Base-by-base conservation (phyloP, 2,113 vertebrate genomes). In the Trogon melanurus region DNA sequence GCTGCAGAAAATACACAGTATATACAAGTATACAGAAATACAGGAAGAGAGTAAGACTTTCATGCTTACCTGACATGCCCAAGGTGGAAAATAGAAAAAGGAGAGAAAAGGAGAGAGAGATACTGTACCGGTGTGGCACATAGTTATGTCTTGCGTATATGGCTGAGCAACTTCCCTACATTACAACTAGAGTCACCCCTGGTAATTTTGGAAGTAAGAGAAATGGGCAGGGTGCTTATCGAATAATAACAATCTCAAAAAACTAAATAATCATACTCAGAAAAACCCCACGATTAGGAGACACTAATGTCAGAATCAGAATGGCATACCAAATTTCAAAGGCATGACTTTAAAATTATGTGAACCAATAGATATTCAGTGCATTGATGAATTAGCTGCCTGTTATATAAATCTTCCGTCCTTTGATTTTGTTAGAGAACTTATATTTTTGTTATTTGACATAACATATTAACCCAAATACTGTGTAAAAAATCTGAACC, bases 401-500 rank as follows among this genome's bases (percentile, higher is more conserved):
- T 76, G 20, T 45, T 69, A 73, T 5, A 61, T 2, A 34, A 51
- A 56, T 16, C 4, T 85, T 95, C 74, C 41, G 27, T 56, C 22
- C 44, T 92, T 56, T 44, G 18, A 50, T 90, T 95, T 95, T 70
- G 21, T 82, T 93, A 66, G 23, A 67, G 44, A 61, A 47, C 69
- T 22, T 58, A 25, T 66, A 16, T 17, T 81, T 94, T 57, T 87
- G 73, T 93, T 72, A 89, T 88, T 93, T 89, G 84, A 95, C 60
- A 58, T 58, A 85, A 50, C 30, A 82, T 58, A 44, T 22, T 73
- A 84, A 62, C 26, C 4, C 53, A 74, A 95, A 73, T 29, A 87
- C 8, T 32, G 8, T 48, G 15, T 44, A 54, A 89, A 93, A 85
- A 82, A 51, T 38, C 25, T 34, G 25, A 74, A 65, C 16, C 27